Evolutionary conservation across 2,888 invertebrate genomes (phyloP).

Genomic region (Meliscaeva auricollis): DNA sequence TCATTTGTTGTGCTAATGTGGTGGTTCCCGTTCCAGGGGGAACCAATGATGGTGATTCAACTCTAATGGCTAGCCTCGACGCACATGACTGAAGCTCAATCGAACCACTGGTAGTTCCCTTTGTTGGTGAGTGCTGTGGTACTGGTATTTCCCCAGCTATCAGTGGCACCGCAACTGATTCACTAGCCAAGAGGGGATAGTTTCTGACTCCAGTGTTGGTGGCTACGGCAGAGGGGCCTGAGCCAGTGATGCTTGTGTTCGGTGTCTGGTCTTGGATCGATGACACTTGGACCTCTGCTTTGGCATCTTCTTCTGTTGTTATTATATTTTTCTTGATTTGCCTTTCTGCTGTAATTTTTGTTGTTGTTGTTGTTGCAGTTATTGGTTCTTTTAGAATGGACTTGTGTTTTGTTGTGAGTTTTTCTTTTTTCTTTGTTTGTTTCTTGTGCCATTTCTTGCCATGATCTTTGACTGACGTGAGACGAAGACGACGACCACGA

Average conservation of each 20-base stretch:
- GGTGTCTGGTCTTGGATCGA: constrained; percentile 58
- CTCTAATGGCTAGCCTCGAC: constrained; percentile 56
- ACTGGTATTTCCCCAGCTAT: constrained; percentile 45
- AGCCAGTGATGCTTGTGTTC: constrained; percentile 16
- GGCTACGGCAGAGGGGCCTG: constrained; percentile 15
- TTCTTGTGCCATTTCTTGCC: constrained; percentile 66
- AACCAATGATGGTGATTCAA: constrained; percentile 46
- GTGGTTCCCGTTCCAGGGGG: constrained; percentile 17
- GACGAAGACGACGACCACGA: no score
- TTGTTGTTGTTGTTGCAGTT: constrained; percentile 7
- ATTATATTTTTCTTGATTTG: constrained; percentile 26
- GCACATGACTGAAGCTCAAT: constrained; percentile 67
- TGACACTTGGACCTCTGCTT: constrained; percentile 66
- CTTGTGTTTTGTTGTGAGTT: constrained; percentile 58
- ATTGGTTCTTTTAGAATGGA: constrained; percentile 43
- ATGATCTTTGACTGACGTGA: constrained; percentile 65
- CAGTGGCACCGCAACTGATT: constrained; percentile 44
- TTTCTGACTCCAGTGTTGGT: constrained; percentile 2
- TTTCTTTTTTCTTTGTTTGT: constrained; percentile 67
- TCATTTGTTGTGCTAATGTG: constrained; percentile 40
- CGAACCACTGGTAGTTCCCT: constrained; percentile 46
- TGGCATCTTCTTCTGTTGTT: constrained; percentile 44
- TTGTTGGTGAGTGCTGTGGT: constrained; percentile 40
- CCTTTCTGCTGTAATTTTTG: neutral
- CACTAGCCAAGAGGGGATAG: constrained; percentile 20